phyloP scores from a whole-genome alignment of 2,113 vertebrate species.

The Phodopus roborovskii region DNA sequence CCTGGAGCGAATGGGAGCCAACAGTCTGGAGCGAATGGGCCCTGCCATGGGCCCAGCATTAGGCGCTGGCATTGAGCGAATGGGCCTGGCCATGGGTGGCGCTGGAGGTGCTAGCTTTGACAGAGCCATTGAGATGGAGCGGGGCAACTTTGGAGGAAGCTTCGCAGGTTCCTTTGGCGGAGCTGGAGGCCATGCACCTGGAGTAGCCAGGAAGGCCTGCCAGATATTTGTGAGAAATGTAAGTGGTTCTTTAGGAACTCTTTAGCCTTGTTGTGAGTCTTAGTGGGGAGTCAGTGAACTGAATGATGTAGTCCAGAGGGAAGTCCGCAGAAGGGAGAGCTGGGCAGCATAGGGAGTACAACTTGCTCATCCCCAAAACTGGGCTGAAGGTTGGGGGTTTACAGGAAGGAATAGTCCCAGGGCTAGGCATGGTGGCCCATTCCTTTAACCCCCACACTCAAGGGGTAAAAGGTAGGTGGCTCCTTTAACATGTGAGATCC shows the following conservation, averaged over 20 bases:
- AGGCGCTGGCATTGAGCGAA: slow-evolving; percentile 94
- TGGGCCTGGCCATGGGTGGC: slow-evolving; percentile 90
- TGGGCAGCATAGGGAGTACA: not conserved
- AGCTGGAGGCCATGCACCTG: slow-evolving; percentile 90
- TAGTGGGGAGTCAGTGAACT: not conserved
- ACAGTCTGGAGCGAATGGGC: slow-evolving; percentile 93
- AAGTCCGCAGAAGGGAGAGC: not conserved
- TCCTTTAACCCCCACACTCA: not conserved
- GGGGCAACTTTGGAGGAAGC: slow-evolving; percentile 93
- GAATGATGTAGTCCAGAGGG: not conserved
- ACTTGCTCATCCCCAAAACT: not conserved
- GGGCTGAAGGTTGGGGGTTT: not conserved
- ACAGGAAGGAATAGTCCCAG: not conserved
- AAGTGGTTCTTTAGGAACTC: slow-evolving; percentile 79
- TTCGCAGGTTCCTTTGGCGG: slow-evolving; percentile 91
- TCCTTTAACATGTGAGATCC: not conserved
- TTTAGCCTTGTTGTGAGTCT: accelerated
- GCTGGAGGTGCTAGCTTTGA: slow-evolving; percentile 91
- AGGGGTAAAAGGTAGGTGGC: not conserved
- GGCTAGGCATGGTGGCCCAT: not conserved
- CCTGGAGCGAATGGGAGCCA: slow-evolving; percentile 92
- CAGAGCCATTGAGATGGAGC: slow-evolving; percentile 93
- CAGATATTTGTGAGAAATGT: slow-evolving; percentile 99
- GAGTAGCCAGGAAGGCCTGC: slow-evolving; percentile 94
- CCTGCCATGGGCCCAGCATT: slow-evolving; percentile 90